phyloP scores from a whole-genome alignment of 2,797 vertebrate species.

The Neosilurus mollespiculum region DNA sequence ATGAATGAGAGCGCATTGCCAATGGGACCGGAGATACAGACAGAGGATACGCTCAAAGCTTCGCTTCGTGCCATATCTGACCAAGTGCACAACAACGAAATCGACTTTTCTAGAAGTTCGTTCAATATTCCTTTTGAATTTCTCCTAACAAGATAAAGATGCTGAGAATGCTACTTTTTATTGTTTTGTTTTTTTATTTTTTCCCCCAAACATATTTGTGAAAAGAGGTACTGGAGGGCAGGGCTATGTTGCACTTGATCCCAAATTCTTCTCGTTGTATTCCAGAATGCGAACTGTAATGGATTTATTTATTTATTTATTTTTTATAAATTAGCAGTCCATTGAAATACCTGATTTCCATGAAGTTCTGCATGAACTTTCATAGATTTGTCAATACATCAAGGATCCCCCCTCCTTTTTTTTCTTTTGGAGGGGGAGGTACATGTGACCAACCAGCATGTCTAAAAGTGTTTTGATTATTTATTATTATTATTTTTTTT shows the following conservation, averaged over 20 bases:
- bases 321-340: not conserved
- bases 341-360: not conserved
- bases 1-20: conserved; percentile 35
- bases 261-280: not conserved
- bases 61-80: not conserved
- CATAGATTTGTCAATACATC: not conserved
- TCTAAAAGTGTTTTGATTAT: not conserved
- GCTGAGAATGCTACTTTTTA: not conserved
- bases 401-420: not conserved
- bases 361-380: not conserved
- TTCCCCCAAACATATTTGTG: too few species aligned
- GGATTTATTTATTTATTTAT: not conserved
- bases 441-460: not conserved
- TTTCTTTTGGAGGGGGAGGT: not conserved
- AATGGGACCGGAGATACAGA: not conserved
- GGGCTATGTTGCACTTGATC: not conserved
- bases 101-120: not conserved
- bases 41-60: conserved; percentile 30
- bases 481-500: not conserved
- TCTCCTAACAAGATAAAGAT: not conserved
- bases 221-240: not conserved
- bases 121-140: not conserved
- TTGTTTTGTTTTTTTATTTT: not conserved
- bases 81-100: not conserved
- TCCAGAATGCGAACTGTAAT: not conserved